Conservation (phyloP, 2,888 invertebrate species). For the Marasmarcha lunaedactyla region DNA sequence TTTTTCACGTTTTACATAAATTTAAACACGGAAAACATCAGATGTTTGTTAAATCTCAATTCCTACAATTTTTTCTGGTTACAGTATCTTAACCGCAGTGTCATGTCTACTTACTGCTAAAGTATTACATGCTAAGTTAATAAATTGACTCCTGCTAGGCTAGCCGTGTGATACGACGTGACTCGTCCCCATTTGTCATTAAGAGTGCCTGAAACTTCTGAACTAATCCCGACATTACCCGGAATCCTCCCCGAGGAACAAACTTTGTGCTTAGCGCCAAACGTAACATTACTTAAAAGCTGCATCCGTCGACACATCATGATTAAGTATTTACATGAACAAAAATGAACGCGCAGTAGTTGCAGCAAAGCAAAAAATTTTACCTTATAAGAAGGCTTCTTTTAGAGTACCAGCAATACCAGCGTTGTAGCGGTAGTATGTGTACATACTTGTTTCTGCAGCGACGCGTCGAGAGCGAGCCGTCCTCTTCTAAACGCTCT, state of each 20-base stretch:
- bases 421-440: slow-evolving; percentile 20
- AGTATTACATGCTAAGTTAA: not conserved
- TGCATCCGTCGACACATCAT: no score
- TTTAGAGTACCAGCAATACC: no score
- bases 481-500: no score
- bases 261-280: not conserved
- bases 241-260: slow-evolving; percentile 32
- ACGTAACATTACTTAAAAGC: slow-evolving; percentile 9
- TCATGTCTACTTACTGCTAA: no score
- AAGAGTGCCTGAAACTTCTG: slow-evolving; percentile 24
- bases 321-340: no score
- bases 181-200: slow-evolving; percentile 36
- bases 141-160: not conserved
- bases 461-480: slow-evolving; percentile 15
- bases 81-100: no score
- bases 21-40: no score
- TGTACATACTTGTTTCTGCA: slow-evolving; percentile 23
- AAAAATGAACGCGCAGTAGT: no score
- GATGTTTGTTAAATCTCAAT: no score
- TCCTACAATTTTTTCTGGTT: no score
- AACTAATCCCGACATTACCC: slow-evolving; percentile 43
- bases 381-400: not conserved
- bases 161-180: not conserved
- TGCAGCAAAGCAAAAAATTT: slow-evolving; percentile 17
- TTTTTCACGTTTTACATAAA: no score